Conservation (phyloP, 2,113 vertebrate genomes). For the Nyctibius bracteatus region DNA sequence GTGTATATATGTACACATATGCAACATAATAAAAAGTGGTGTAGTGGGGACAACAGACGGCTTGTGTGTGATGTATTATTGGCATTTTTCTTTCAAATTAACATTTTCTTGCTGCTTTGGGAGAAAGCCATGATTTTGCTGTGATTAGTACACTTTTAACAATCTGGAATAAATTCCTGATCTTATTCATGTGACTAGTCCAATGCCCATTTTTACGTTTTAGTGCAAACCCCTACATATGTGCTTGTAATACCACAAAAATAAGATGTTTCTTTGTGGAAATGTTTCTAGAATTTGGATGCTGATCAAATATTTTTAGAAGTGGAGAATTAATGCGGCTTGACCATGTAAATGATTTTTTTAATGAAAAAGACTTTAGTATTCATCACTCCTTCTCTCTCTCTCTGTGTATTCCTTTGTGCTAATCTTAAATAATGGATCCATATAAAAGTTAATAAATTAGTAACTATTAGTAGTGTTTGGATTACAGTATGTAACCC, state of each 20-base stretch:
- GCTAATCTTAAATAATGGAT: constrained; percentile 57
- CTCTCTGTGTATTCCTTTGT: constrained; percentile 35
- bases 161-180: constrained; percentile 62
- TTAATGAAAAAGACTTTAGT: constrained; percentile 52
- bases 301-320: constrained; percentile 58
- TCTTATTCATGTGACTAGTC: constrained; percentile 46
- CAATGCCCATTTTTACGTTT: constrained; percentile 40
- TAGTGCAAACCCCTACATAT: constrained; percentile 66
- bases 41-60: constrained; percentile 62
- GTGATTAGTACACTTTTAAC: constrained; percentile 42
- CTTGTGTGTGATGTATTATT: constrained; percentile 49
- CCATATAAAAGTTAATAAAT: constrained; percentile 56
- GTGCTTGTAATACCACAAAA: constrained; percentile 62
- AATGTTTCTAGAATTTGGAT: constrained; percentile 64
- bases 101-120: constrained; percentile 57
- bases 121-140: constrained; percentile 60
- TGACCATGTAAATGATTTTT: constrained; percentile 62
- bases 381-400: constrained; percentile 12
- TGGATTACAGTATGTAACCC: constrained; percentile 16
- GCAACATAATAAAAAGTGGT: constrained; percentile 53
- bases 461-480: constrained; percentile 45
- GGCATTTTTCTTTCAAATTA: constrained; percentile 64
- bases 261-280: constrained; percentile 55
- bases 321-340: constrained; percentile 53
- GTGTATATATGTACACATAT: constrained; percentile 56